phyloP scores from a whole-genome alignment of 2,888 invertebrate species.

The Megaustenia siamemsis region DNA sequence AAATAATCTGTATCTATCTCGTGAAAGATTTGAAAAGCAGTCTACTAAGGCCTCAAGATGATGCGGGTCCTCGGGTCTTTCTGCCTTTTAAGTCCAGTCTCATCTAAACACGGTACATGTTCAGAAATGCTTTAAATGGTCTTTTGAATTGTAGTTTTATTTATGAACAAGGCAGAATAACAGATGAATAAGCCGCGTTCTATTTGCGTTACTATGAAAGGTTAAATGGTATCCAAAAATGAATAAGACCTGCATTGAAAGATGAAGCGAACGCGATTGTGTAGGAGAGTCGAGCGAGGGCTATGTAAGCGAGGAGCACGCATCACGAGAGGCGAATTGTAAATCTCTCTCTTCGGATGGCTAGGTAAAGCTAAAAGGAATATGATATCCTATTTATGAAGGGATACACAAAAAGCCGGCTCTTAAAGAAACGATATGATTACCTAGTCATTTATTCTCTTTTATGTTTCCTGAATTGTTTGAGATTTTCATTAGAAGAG shows the following conservation, averaged over 20 bases:
- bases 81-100: neutral
- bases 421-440: neutral
- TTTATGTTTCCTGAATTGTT: neutral
- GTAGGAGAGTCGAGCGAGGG: neutral
- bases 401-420: neutral
- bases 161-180: neutral
- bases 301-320: neutral
- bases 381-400: neutral
- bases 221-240: neutral
- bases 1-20: slow-evolving; percentile 4
- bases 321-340: neutral
- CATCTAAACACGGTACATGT: neutral
- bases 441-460: too few relatives aligned
- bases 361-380: neutral
- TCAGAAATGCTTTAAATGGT: neutral
- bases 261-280: neutral
- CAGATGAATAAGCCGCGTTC: neutral
- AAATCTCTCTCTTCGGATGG: neutral
- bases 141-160: neutral
- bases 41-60: neutral
- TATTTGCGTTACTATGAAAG: neutral
- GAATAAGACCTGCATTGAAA: neutral
- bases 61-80: neutral
- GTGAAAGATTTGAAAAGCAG: neutral
- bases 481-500: neutral